phyloP scores from a whole-genome alignment of 2,888 invertebrate genomes.

The Hyppa rectilinea region DNA sequence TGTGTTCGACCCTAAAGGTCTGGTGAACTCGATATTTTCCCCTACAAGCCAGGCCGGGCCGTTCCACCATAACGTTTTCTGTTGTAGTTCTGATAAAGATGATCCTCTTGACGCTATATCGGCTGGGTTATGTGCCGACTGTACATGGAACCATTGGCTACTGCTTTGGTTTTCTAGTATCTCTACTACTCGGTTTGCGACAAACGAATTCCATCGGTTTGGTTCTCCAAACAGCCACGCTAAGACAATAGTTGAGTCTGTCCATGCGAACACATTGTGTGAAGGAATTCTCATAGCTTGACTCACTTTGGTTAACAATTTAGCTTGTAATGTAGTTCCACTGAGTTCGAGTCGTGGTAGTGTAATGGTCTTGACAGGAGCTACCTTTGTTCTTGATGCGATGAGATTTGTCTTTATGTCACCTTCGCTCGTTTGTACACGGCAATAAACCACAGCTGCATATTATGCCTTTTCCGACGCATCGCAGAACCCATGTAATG shows the following conservation, averaged over 20 bases:
- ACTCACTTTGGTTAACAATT: conserved; percentile 50
- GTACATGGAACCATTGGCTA: too few species aligned
- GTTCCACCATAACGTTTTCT: conserved; percentile 49
- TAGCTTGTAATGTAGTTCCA: conserved; percentile 59
- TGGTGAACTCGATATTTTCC: conserved; percentile 36
- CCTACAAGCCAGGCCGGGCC: conserved; percentile 57
- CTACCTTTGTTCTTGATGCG: conserved; percentile 63
- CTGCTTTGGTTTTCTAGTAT: too few species aligned
- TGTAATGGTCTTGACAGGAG: conserved; percentile 64
- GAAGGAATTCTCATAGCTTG: conserved; percentile 56
- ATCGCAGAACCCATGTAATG: conserved; percentile 56
- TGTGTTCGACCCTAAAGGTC: conserved; percentile 23
- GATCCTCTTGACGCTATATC: conserved; percentile 57
- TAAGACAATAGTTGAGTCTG: too few species aligned
- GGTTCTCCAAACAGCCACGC: too few species aligned
- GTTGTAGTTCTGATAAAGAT: conserved; percentile 37
- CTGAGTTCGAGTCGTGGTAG: conserved; percentile 62
- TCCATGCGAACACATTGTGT: conserved; percentile 37
- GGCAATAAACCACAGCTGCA: conserved; percentile 58
- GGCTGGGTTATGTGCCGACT: conserved; percentile 54
- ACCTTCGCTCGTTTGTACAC: conserved; percentile 39
- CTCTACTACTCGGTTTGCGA: too few species aligned
- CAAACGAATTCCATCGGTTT: too few species aligned
- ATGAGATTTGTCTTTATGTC: conserved; percentile 45
- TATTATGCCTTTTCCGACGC: conserved; percentile 60